phyloP scores from a whole-genome alignment of 30 jellyfish, hydroid and myxozoan genomes.

The Chironex yamaguchii region DNA sequence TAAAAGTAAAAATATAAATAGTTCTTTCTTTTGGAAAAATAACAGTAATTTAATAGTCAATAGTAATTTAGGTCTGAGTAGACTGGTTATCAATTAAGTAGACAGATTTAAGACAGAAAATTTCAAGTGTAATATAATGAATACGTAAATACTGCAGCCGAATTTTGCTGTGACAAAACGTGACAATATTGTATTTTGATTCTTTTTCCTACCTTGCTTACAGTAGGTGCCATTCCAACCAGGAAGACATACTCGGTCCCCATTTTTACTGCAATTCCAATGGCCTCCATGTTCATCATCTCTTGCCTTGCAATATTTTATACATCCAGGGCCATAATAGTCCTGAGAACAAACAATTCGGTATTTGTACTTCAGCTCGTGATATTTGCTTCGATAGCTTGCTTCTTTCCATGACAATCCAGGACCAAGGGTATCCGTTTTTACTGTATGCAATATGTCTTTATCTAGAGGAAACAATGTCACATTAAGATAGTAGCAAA shows the following conservation, averaged over 20 bases:
- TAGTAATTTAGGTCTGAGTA: too few species aligned
- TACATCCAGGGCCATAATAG: background rate
- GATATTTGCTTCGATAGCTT: background rate
- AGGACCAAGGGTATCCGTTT: background rate
- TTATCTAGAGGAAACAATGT: background rate
- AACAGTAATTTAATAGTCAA: too few species aligned
- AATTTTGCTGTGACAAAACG: too few species aligned
- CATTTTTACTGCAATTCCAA: conserved; percentile 38
- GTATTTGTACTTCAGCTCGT: background rate
- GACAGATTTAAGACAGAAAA: too few species aligned
- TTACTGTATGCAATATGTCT: background rate
- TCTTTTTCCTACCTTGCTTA: too few species aligned
- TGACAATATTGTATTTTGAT: too few species aligned
- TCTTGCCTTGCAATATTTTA: conserved; percentile 1
- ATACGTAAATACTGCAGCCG: too few species aligned
- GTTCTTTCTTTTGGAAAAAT: too few species aligned
- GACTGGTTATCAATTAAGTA: too few species aligned
- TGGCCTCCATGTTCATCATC: conserved; percentile 59
- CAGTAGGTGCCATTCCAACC: conserved; percentile 42
- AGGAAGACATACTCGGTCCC: conserved; percentile 48
- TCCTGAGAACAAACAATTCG: background rate
- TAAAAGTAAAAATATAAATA: too few species aligned
- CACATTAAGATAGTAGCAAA: too few species aligned
- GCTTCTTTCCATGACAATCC: background rate
- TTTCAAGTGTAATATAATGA: too few species aligned